Evolutionary conservation across 2,797 vertebrate genomes (phyloP), one percentile per base, ranked within the genome.

Genomic region (Schizopygopsis pylzovi): DNA sequence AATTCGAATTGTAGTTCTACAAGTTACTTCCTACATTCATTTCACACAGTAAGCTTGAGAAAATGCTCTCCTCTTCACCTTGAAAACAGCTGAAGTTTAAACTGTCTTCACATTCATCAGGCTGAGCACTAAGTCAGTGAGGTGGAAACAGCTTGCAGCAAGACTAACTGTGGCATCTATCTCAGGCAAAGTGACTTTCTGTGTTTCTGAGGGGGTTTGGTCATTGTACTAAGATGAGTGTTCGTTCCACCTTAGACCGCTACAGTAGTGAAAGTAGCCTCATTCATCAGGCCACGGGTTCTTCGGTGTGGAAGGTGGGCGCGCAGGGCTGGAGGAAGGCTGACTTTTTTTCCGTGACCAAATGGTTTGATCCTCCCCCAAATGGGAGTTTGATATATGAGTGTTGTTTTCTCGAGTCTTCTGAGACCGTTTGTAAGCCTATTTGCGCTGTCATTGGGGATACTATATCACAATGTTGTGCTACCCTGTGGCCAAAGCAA

Each of bases 161-260:
- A 70, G 49, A 47, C 28, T 25, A 75, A 83, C 85, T 73, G 56
- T 47, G 1, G 79, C 84, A 89, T 86, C 88, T 84, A 87, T 89
- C 82, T 87, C 81, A 85, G 81, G 68, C 81, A 47, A 72, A 65
- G 37, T 56, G 37, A 37, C 54, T 61, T 49, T 59, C 12, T 71
- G 13, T 28, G 22, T 61, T 18, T 87, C 83, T 87, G 83, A 81
- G 87, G 84, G 83, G 84, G 87, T 90, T 88, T 82, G 81, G 73
- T 70, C 71, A 84, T 90, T 82, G 49, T 83, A 72, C 78, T 89
- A 81, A 91, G 87, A 91, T 91, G 90, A 91, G 88, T 88, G 88
- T 91, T 92, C 82, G 86, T 90, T 79, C 77, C 85, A 88, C 41
- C 88, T 87, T 37, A 85, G 85, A 84, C 41, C n/a, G 28, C 81